Conservation (phyloP, 2,797 vertebrate genomes). For the Oryzias sinensis region DNA sequence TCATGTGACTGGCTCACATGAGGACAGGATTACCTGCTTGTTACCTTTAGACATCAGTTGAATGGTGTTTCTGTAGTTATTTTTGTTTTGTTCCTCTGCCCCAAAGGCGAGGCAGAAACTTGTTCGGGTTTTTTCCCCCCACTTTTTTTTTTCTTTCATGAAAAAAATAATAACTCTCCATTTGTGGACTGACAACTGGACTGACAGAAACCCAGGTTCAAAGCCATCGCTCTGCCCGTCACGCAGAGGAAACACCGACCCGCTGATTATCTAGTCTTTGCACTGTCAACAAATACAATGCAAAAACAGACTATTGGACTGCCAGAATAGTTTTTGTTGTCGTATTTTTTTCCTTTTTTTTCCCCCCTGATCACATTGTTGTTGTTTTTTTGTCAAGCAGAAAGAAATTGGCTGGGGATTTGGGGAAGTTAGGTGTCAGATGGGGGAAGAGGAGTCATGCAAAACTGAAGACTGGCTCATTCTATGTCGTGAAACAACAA, state of each 20-base stretch:
- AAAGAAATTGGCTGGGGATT: slow-evolving; percentile 62
- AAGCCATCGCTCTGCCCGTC: slow-evolving; percentile 78
- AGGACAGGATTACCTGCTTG: slow-evolving; percentile 77
- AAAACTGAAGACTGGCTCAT: slow-evolving; percentile 67
- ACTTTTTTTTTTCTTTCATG: slow-evolving; percentile 23
- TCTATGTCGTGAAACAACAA: slow-evolving; percentile 61
- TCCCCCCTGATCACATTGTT: slow-evolving; percentile 58
- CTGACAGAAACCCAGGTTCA: slow-evolving; percentile 81
- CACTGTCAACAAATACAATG: slow-evolving; percentile 79
- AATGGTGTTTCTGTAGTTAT: slow-evolving; percentile 93
- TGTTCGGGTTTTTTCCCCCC: slow-evolving; percentile 29
- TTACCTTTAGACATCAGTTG: slow-evolving; percentile 94
- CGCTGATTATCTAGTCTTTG: slow-evolving; percentile 78
- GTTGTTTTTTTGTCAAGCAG: slow-evolving; percentile 52
- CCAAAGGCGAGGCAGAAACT: slow-evolving; percentile 74
- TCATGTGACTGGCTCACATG: slow-evolving; percentile 95
- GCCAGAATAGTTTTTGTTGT: slow-evolving; percentile 62
- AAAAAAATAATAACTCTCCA: slow-evolving; percentile 49
- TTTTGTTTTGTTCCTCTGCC: slow-evolving; percentile 80
- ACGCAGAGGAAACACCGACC: slow-evolving; percentile 70
- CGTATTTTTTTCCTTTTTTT: slow-evolving; percentile 25
- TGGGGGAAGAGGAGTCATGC: slow-evolving; percentile 55
- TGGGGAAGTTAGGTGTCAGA: slow-evolving; percentile 44
- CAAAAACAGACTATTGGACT: slow-evolving; percentile 74
- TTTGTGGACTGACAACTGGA: slow-evolving; percentile 77